Base-by-base conservation (phyloP, 2,113 vertebrate genomes). In the Scytalopus superciliaris region DNA sequence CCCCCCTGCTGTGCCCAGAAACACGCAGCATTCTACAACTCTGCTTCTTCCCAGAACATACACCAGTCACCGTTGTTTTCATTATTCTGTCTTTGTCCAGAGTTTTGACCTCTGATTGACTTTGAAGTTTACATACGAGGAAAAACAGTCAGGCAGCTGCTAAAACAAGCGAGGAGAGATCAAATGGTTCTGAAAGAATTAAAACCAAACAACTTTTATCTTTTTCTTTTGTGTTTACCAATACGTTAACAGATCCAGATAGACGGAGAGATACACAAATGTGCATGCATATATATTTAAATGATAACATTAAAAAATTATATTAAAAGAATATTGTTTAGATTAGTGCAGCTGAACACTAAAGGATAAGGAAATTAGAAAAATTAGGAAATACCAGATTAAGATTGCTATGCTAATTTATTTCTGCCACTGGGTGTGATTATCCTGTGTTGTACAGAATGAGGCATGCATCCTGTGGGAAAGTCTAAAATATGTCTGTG, bases 101-200 rank as follows among this genome's bases (percentile, higher is more conserved):
- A 85, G 89, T 84, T 94, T 95, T 97, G 96, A 97, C 96, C 96
- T 96, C 93, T 90, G 76, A 76, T 94, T 96, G 93, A 96, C 94
- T 97, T 96, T 95, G 92, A 96, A 95, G 96, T 97, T 97, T 97
- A 97, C 90, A 93, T 97, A 94, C 0, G 12, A 96, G 88, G 80
- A 95, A 93, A 94, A 97, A 91, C 89, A 96, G 93, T 69, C 87
- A 93, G 87, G 84, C 96, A 97, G 96, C 96, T 97, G 95, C 95
- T 97, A 97, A 97, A 97, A 97, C 96, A 96, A 96, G 92, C 5
- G 0, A 57, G 11, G 85, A 68, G 60, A 95, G 93, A 97, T 96
- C 96, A 97, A 96, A 96, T 39, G 0, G 76, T 80, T 95, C 88
- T 7, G 5, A 90, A 96, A 94, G 96, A 96, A 96, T 95, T 94